These are phyloP conservation scores for Esox lucius DNA, from an alignment of 2,797 vertebrate species.

Conservation along the genomic window DNA sequence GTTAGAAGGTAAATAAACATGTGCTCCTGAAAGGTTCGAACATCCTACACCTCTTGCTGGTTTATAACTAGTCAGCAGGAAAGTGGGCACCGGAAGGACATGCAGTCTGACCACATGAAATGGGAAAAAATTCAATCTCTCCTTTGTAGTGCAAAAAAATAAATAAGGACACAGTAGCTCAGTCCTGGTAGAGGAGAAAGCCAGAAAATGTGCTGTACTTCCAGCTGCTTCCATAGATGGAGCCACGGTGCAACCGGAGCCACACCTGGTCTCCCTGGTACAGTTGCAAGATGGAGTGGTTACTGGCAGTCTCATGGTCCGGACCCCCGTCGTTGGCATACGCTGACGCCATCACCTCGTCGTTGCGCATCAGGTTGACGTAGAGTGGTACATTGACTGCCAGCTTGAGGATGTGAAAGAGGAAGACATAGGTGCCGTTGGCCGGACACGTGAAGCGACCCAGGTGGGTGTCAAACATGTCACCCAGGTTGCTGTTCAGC, in stretches of 20 bases:
- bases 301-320: slow-evolving; percentile 96
- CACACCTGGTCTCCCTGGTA: slow-evolving; percentile 95
- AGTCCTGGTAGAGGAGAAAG: slow-evolving; percentile 96
- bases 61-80: not conserved
- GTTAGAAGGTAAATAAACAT: slow-evolving; percentile 1
- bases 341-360: slow-evolving; percentile 94
- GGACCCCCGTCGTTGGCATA: slow-evolving; percentile 97
- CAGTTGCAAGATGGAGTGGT: slow-evolving; percentile 91
- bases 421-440: slow-evolving; percentile 93
- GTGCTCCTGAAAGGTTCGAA: slow-evolving; percentile 9
- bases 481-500: slow-evolving; percentile 90
- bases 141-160: slow-evolving; percentile 51
- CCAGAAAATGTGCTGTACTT: slow-evolving; percentile 99
- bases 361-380: slow-evolving; percentile 96
- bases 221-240: slow-evolving; percentile 98
- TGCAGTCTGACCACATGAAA: slow-evolving; percentile 38
- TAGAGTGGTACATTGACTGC: slow-evolving; percentile 95
- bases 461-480: slow-evolving; percentile 88
- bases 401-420: slow-evolving; percentile 97
- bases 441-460: slow-evolving; percentile 92
- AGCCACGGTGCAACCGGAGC: slow-evolving; percentile 92
- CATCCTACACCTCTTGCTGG: not conserved
- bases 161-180: slow-evolving; percentile 50
- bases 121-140: slow-evolving; percentile 20
- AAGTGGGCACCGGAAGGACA: slow-evolving; percentile 13